A percentile compares a stretch with the other conserved stretches of the same genome.
Evolutionary conservation across 2,888 invertebrate genomes (phyloP).

Genomic region (Amphimallon solstitiale): DNA sequence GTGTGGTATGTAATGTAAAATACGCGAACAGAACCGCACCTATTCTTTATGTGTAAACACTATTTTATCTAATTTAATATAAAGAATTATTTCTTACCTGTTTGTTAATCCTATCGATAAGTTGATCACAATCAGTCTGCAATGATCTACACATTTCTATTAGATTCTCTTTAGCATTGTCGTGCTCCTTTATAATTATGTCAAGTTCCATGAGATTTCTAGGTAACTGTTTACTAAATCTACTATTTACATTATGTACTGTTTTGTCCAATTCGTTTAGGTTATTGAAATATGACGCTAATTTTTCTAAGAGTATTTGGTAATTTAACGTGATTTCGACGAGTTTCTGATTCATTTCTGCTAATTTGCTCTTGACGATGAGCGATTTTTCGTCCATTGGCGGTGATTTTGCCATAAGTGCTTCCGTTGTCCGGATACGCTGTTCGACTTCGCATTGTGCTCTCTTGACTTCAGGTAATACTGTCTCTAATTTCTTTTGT

Average conservation of each 20-base stretch:
- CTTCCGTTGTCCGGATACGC: constrained; percentile 74
- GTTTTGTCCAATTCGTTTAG: constrained; percentile 71
- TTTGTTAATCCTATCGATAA: constrained; percentile 74
- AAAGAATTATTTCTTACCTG: constrained; percentile 64
- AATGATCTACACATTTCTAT: constrained; percentile 74
- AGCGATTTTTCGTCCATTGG: constrained; percentile 66
- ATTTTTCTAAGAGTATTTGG: constrained; percentile 73
- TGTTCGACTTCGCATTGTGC: constrained; percentile 75
- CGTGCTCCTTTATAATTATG: constrained; percentile 70
- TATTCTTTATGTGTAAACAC: no score
- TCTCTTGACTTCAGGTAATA: constrained; percentile 70
- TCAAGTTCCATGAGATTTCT: constrained; percentile 66
- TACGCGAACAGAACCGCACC: no score
- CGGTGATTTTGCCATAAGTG: constrained; percentile 70
- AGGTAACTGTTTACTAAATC: constrained; percentile 60
- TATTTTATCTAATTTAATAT: no score
- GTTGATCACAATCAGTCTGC: constrained; percentile 74
- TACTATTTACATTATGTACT: constrained; percentile 68
- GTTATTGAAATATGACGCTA: constrained; percentile 77
- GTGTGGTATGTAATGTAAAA: no score
- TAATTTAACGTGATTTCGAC: constrained; percentile 77
- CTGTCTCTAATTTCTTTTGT: constrained; percentile 67
- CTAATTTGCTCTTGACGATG: constrained; percentile 72
- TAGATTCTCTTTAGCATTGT: constrained; percentile 71
- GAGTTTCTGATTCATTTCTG: constrained; percentile 73